Evolutionary conservation across 2,888 invertebrate genomes (phyloP), one percentile per base, ranked within the genome.

Genomic region (Andrena minutula): DNA sequence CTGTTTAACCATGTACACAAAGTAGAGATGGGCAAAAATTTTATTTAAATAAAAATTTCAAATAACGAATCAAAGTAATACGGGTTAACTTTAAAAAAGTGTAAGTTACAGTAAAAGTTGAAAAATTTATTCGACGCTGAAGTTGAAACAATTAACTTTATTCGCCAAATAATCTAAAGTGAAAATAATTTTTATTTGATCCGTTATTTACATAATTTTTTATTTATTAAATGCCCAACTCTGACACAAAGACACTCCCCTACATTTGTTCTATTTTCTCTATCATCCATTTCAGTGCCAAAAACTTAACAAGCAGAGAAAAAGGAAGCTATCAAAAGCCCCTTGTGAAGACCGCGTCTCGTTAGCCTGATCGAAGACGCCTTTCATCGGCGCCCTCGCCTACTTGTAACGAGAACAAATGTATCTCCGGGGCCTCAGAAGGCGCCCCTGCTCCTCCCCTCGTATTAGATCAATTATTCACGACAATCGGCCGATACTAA

Each of bases 391-490:
- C 56, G 47, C 61, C 60, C 47, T 79, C 80, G 51, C 35, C 79
- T 51, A 70, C 70, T 79, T 70, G 72, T 49, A 23, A 32, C 53
- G n/a, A 65, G 80, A 72, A 79, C 72, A 79, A 80, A 79, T 79
- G 66, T 56, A 63, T 63, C 28, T 72, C 16, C 41, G 41, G 5
- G 16, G 16, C 10, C 58, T 53, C 20, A 7, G 56, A 6, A 47
- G 5, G 20, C 41, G 47, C 47, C 58, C 74, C 56, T 23, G 47
- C 53, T 16, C 49, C 16, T 71, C 61, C 28, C 56, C 61, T 12
- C 56, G 20, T 75, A 75, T 73, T 73, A 60, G 82, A 72, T 82
- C 82, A 64, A 82, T 76, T 82, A 82, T 75, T 83, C 82, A 73
- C 47, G 53, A 28, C 64, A 64, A 61, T 69, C 82, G 69, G 30